Conservation (phyloP, 2,797 vertebrate species). For the Chelidonichthys spinosus region DNA sequence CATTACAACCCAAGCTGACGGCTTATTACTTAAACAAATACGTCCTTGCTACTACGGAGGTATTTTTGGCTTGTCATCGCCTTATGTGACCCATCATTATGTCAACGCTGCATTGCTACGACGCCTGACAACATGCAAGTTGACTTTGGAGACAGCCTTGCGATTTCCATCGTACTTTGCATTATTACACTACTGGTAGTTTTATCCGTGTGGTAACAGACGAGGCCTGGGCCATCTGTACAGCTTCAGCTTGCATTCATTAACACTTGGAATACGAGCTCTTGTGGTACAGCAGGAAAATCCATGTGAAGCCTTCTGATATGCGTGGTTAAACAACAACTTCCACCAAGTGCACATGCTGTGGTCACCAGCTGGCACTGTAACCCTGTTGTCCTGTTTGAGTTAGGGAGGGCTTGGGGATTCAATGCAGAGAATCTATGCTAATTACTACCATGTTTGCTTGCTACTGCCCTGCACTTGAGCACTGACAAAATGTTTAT, state of each 20-base stretch:
- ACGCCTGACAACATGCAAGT: constrained; percentile 24
- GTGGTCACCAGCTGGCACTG: not conserved
- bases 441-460: not conserved
- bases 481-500: not conserved
- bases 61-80: not conserved
- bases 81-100: constrained; percentile 24
- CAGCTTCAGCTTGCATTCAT: not conserved
- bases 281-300: not conserved
- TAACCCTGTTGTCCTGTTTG: not conserved
- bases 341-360: not conserved
- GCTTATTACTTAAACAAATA: constrained; percentile 25
- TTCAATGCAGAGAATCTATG: not conserved
- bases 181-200: not conserved
- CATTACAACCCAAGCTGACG: constrained; percentile 52
- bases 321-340: not conserved
- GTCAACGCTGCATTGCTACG: constrained; percentile 5
- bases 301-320: not conserved
- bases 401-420: not conserved
- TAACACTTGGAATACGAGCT: not conserved
- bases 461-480: not conserved
- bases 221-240: not conserved
- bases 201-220: not conserved
- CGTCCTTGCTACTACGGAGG: not conserved
- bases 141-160: constrained; percentile 1
- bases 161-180: not conserved